Evolutionary conservation across 1,140 invertebrate species (phyloP).

Genomic region (Bicyclus anynana): DNA sequence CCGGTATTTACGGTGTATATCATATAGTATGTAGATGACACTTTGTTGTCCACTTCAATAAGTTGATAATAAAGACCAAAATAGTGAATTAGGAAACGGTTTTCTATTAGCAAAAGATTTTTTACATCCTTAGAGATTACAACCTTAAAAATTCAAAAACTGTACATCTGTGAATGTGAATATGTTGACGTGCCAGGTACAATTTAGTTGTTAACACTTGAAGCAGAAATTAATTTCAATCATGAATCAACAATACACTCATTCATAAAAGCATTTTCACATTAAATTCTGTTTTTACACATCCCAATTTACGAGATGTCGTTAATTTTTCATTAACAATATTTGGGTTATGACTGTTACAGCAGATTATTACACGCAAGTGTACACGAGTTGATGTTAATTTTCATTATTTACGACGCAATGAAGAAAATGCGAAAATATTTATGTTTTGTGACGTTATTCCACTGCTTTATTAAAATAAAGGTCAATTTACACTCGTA

Average conservation of each 20-base stretch:
- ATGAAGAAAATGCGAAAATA: not conserved
- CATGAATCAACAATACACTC: not conserved
- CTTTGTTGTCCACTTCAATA: too few relatives aligned
- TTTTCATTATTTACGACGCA: conserved; percentile 1
- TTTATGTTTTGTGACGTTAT: not conserved
- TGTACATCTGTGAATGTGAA: too few relatives aligned
- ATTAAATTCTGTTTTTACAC: conserved; percentile 8
- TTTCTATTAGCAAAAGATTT: too few relatives aligned
- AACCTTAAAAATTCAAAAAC: too few relatives aligned
- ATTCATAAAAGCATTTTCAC: conserved; percentile 7
- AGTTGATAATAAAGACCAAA: too few relatives aligned
- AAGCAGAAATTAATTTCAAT: not conserved
- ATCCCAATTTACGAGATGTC: conserved; percentile 3
- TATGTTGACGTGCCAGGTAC: too few relatives aligned
- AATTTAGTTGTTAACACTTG: too few relatives aligned
- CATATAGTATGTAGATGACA: too few relatives aligned
- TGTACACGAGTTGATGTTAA: conserved; percentile 2
- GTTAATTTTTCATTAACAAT: conserved; percentile 17
- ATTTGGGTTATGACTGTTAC: conserved; percentile 17
- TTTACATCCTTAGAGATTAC: too few relatives aligned
- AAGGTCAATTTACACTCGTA: not conserved
- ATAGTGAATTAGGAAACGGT: too few relatives aligned
- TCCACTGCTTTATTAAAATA: not conserved
- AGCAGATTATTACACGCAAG: conserved; percentile 4
- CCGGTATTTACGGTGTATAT: too few relatives aligned